Base-by-base conservation (phyloP, 2,113 vertebrate species). In the Coturnix japonica region DNA sequence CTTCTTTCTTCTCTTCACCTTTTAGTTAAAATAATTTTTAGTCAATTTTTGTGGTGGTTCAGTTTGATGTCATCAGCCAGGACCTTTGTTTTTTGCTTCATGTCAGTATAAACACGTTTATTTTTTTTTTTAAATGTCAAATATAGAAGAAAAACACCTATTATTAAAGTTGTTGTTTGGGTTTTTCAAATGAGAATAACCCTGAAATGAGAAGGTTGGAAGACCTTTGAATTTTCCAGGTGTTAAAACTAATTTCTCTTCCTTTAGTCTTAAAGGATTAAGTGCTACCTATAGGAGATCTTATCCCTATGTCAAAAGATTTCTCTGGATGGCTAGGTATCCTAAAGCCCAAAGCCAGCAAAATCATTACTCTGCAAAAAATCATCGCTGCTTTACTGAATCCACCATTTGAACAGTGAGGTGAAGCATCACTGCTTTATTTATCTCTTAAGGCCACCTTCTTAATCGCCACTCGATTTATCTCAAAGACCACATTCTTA, bases 221-320 rank as follows among this genome's bases (percentile, higher is more conserved):
- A 91, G 80, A 92, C 78, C 63, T 95, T 92, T 93, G 82, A 91
- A 56, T 91, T 91, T 87, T 63, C 81, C 76, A 81, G 81, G 91
- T 93, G 94, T 91, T 92, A 90, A 96, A 96, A 94, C 81, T 94
- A 93, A 89, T 92, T 89, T 91, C 46, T 96, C 73, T 95, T 96
- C 85, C 63, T 84, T 96, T 84, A 95, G 89, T 63, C 81, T 97
- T 96, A 96, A 96, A 89, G 93, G 95, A 96, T 97, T 97, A 97
- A 93, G 90, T 86, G 81, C 81, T 95, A 93, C 92, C 95, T 89
- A 80, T 82, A 80, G 91, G 21, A 93, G 96, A 86, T 94, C 91
- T 97, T 85, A 95, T 83, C 75, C 94, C 33, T 82, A 95, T 95
- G 88, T 94, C 80, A 95, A 95, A 96, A 97, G 94, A 94, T 96